Base-by-base conservation (phyloP, 2,888 invertebrate genomes). In the Drosophila monieri region DNA sequence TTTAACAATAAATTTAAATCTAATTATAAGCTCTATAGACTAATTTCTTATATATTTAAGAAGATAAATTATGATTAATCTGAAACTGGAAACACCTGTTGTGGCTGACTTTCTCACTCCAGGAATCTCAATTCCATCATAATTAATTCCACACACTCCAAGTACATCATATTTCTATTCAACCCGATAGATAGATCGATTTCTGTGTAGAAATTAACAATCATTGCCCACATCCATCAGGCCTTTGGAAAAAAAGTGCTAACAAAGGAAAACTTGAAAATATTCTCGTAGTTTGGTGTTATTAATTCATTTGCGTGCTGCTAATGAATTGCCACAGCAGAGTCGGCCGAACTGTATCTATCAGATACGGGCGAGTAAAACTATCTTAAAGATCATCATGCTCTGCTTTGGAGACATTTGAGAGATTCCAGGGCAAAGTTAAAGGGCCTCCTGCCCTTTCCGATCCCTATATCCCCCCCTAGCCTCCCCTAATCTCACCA, bases 201-300 rank as follows among this genome's bases (percentile, higher is more conserved):
- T 32, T 43, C 32, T 64, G 12, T 43, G 39, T 51, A 65, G 27
- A 37, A 12, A 35, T 43, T 51, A 21, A 51, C 41, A 62, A 52
- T 65, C 52, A 52, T 37, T 62, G 66, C 66, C 44, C 37, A 49
- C 10, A 35, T 41, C 6, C 9, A 12, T 18, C 0, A 6, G 8
- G 15, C 12, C 27, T 46, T 39, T 39, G 8, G 27, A 8, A 9
- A 14, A 46, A 53, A 54, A 48, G 57, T 69, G 69, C 69, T 74
- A 60, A 74, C 64, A 73, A 74, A 73, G 39, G 57, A 43, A 61
- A 54, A 80, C 46, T 57, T 39, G 62, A 39, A 52, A 48, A 48
- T 48, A 66, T 76, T 78, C 78, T 86, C 69, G 77, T 86, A 84
- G 84, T 74, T 84, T 74, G 65, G 85, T 88, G 85, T 77, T 74